phyloP scores from a whole-genome alignment of 2,888 invertebrate species.

The Drosophila atroscutellata region DNA sequence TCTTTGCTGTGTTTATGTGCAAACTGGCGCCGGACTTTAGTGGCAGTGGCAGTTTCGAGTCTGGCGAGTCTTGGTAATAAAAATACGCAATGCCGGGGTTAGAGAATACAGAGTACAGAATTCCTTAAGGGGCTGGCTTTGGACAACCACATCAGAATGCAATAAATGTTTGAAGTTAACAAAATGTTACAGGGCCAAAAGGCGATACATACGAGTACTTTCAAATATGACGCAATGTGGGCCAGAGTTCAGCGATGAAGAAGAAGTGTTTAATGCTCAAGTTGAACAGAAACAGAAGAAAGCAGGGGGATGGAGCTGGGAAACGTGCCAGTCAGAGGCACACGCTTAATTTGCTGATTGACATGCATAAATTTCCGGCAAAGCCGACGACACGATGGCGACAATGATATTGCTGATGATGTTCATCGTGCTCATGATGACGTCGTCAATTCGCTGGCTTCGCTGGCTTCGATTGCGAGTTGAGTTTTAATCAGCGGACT shows the following conservation, averaged over 20 bases:
- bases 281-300: background rate
- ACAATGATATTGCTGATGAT: slow-evolving; percentile 24
- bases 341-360: slow-evolving; percentile 70
- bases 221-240: slow-evolving; percentile 58
- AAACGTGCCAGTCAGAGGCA: slow-evolving; percentile 52
- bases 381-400: slow-evolving; percentile 59
- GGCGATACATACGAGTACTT: slow-evolving; percentile 34
- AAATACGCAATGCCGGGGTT: slow-evolving; percentile 53
- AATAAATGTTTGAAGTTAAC: slow-evolving; percentile 71
- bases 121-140: slow-evolving; percentile 17
- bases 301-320: background rate
- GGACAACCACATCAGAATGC: slow-evolving; percentile 65
- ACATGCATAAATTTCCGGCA: slow-evolving; percentile 79
- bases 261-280: slow-evolving; percentile 1
- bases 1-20: slow-evolving; percentile 64
- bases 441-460: slow-evolving; percentile 7
- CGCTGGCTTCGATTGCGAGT: slow-evolving; percentile 43
- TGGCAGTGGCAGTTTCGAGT: slow-evolving; percentile 71
- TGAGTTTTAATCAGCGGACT: slow-evolving; percentile 77
- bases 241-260: slow-evolving; percentile 1
- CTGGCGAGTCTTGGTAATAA: slow-evolving; percentile 70
- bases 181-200: slow-evolving; percentile 60
- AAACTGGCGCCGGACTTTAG: slow-evolving; percentile 78
- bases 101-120: slow-evolving; percentile 31
- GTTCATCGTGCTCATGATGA: slow-evolving; percentile 12